Base-by-base conservation (phyloP, 2,797 vertebrate species). In the Chiroxiphia lanceolata region DNA sequence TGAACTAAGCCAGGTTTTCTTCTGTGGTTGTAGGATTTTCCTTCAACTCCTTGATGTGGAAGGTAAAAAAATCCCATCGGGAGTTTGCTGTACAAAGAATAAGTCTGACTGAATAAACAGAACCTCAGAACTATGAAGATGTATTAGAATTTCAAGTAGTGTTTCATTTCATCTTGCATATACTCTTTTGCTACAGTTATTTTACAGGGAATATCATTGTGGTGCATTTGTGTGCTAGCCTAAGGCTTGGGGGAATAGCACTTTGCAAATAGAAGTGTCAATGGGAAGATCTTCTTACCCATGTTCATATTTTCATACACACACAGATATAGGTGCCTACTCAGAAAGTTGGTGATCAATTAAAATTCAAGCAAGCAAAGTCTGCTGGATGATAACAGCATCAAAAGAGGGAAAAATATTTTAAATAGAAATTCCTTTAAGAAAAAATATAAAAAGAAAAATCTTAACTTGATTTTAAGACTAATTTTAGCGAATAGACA, bases 11-110 rank as follows among this genome's bases (percentile, higher is more conserved):
- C 89, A 85, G 80, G 85, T 85, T 94, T 97, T 92, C 90, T 97
- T 97, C 90, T 53, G 76, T 48, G 83, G 93, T 94, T 96, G 91
- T 83, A 96, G 94, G 95, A 96, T 96, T 97, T 97, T 97, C 92
- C 90, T 90, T 97, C 97, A 97, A 96, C 94, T 94, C 94, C 96
- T 97, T 97, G 91, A 96, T 97, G 79, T 94, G 95, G 79, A 89
- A 95, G 93, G 94, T 94, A 94, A 95, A 96, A 97, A 96, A 83
- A 87, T 59, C 91, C 81, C 65, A 42, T 76, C 20, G 88, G 89
- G 81, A 90, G 56, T 36, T 83, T 87, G 64, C 95, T 97, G 68
- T 95, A 97, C 97, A 97, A 87, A 89, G 87, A 68, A 31, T 72
- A 92, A 71, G 65, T 65, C 61, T 69, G 76, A 94, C 80, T 93